Evolutionary conservation across 2,888 invertebrate species (phyloP).

Genomic region (Hyles lineata): DNA sequence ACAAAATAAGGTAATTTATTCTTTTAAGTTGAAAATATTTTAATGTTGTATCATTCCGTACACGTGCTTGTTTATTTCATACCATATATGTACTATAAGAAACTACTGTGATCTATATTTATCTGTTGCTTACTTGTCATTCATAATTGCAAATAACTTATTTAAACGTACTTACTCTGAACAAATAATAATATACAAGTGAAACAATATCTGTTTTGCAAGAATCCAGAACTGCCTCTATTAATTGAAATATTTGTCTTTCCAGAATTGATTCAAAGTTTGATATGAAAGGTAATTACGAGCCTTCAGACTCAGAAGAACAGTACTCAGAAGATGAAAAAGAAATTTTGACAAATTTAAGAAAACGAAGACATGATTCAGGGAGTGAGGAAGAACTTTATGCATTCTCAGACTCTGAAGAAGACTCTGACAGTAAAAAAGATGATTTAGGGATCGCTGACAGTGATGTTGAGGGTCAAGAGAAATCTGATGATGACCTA

Average conservation of each 20-base stretch:
- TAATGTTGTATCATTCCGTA: background rate
- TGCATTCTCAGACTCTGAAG: conserved; percentile 83
- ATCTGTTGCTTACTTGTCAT: background rate
- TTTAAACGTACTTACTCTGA: no score
- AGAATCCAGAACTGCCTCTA: no score
- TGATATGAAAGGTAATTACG: conserved; percentile 83
- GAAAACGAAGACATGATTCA: conserved; percentile 81
- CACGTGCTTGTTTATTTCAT: background rate
- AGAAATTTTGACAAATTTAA: conserved; percentile 85
- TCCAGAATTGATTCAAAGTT: conserved; percentile 73
- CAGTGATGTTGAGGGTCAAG: conserved; percentile 92
- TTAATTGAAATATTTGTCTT: conserved; percentile 39
- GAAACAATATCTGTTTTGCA: no score
- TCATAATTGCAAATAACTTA: background rate
- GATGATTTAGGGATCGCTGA: conserved; percentile 83
- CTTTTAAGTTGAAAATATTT: background rate
- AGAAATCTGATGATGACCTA: conserved; percentile 87
- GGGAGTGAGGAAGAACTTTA: conserved; percentile 87
- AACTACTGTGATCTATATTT: background rate
- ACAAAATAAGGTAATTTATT: conserved; percentile 70
- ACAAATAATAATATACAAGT: no score
- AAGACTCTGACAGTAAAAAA: conserved; percentile 74
- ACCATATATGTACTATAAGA: no score
- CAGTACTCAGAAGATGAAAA: conserved; percentile 89
- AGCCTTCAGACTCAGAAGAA: conserved; percentile 89